Percentiles rank a stretch among this genome's conserved stretches.
These are phyloP conservation scores for Aphidius colemani DNA, from an alignment of 2,888 invertebrate genomes.

Conservation along the genomic window DNA sequence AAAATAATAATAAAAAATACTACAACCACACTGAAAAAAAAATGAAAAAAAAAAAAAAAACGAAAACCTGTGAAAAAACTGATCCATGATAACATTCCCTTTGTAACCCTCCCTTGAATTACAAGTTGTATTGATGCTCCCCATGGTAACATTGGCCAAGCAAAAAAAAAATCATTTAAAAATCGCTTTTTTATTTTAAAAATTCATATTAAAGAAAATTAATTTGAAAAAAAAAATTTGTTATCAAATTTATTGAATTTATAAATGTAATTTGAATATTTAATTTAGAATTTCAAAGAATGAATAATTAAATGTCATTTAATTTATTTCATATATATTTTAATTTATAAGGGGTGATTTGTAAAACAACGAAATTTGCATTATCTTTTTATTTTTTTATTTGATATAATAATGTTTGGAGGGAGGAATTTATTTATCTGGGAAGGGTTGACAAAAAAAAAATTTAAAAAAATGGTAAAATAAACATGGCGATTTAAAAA, in stretches of 20 bases:
- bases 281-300: background rate
- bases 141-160: constrained; percentile 47
- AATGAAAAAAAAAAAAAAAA: no score
- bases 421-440: constrained; percentile 4
- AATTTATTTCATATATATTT: background rate
- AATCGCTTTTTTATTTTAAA: no score
- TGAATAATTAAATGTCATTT: background rate
- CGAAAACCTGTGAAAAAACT: no score
- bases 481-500: constrained; percentile 9
- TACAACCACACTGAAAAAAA: no score
- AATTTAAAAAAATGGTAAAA: constrained; percentile 11
- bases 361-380: no score
- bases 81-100: constrained; percentile 15
- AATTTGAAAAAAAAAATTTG: constrained; percentile 32
- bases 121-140: constrained; percentile 53
- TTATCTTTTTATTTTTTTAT: no score
- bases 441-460: background rate
- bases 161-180: constrained; percentile 36
- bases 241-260: constrained; percentile 31
- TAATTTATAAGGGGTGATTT: background rate
- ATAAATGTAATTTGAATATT: constrained; percentile 1
- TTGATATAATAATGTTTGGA: background rate
- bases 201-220: constrained; percentile 35
- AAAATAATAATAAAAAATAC: background rate
- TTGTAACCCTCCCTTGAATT: constrained; percentile 57